These are phyloP conservation scores for Eptesicus fuscus DNA, from an alignment of 2,113 vertebrate species.

Conservation along the genomic window DNA sequence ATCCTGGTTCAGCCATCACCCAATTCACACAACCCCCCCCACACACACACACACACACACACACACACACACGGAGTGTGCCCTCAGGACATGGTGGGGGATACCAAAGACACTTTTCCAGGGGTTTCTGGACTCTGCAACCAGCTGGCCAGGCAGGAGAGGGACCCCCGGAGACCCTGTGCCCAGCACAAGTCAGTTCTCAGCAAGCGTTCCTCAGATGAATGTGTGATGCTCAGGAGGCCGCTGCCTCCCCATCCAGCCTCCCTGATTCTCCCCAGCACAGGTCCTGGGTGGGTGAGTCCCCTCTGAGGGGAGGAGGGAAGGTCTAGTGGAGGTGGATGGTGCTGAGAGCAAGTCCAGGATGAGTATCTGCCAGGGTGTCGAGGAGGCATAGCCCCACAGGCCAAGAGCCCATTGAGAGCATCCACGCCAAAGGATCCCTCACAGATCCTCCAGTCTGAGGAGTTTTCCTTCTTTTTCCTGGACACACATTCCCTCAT, in stretches of 20 bases:
- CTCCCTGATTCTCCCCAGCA: not conserved
- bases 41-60: not conserved
- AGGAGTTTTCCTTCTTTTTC: not conserved
- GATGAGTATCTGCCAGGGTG: not conserved
- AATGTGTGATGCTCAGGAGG: not conserved
- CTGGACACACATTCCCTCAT: not conserved
- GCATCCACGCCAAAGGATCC: not conserved
- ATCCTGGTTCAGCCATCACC: not conserved
- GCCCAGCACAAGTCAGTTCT: not conserved
- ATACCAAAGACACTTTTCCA: not conserved
- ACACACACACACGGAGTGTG: not conserved
- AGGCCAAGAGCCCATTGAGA: not conserved
- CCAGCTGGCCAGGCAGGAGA: not conserved
- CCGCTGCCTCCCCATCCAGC: not conserved
- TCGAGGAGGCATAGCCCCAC: not conserved
- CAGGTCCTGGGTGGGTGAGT: not conserved
- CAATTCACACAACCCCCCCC: no score
- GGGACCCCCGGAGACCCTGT: not conserved
- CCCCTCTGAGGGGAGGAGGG: not conserved
- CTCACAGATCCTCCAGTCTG: not conserved
- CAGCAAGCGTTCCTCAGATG: not conserved
- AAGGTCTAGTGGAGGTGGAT: not conserved
- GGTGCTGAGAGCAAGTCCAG: not conserved
- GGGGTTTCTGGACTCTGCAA: not conserved
- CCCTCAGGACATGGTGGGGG: not conserved